Base-by-base conservation (phyloP, 2,113 vertebrate species). In the Osmerus eperlanus region DNA sequence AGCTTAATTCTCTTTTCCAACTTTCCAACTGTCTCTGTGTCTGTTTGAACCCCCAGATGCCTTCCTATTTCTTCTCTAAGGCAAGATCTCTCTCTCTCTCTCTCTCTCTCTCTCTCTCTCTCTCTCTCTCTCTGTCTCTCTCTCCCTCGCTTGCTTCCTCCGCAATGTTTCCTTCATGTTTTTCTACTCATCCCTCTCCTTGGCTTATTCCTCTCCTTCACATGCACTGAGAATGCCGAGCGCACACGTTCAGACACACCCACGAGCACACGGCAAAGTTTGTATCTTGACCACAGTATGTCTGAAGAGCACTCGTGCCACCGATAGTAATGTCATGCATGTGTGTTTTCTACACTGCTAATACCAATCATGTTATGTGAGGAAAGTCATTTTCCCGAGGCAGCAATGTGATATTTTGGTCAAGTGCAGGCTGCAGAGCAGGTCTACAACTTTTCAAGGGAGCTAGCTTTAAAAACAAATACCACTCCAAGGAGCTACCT, bases 1-100 rank as follows among this genome's bases (percentile, higher is more conserved):
- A 47, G 9, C 5, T 47, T 55, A 0, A 0, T 19, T 87, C 74
- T 75, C 82, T 85, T 81, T 84, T 72, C 69, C 68, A 78, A 79
- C 73, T 84, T 81, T 88, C 84, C 84, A 84, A 89, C 86, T 85
- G 84, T 90, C 80, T 86, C 82, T 87, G 88, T 90, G 36, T 62
- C 52, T 78, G 64, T 36, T n/a, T 67, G 19, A 67, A 73, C 11
- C 80, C 84, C 88, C 91, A 92, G 89, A 91, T 89, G 84, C 89
- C 85, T 90, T 90, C 87, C 91, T 93, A 89, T 91, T 92, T 90
- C 86, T 93, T 90, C 91, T 92, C 85, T 74, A 92, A 92, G 92
- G 87, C 90, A 93, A 90, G 86, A 89, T 70, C 83, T 89, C 84
- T 86, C 36, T 74, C 63, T 65, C 63, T 32, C 2, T 53, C 29